Percentiles rank a stretch among this genome's conserved stretches.
phyloP scores from a whole-genome alignment of 1,140 invertebrate genomes.

The Lordiphosa clarofinis region DNA sequence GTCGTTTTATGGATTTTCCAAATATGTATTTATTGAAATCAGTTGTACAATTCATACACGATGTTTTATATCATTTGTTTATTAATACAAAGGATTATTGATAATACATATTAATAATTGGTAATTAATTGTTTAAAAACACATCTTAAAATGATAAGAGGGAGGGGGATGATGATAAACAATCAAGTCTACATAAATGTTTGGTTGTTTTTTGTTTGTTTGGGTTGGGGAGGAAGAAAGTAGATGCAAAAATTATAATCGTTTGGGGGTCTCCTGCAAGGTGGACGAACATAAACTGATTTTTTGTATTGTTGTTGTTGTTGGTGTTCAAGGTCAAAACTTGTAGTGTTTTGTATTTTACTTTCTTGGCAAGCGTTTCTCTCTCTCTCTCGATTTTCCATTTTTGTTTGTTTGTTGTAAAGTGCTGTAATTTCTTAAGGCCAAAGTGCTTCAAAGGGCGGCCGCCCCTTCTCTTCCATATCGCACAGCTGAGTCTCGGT shows the following conservation, averaged over 20 bases:
- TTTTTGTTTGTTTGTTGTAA: slow-evolving; percentile 29
- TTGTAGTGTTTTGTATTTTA: slow-evolving; percentile 41
- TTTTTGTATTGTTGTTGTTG: slow-evolving; percentile 9
- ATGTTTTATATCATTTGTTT: slow-evolving; percentile 63
- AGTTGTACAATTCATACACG: slow-evolving; percentile 63
- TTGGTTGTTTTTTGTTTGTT: slow-evolving; percentile 2
- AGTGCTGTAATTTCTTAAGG: slow-evolving; percentile 33
- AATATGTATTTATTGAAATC: slow-evolving; percentile 69
- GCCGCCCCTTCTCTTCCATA: slow-evolving; percentile 34
- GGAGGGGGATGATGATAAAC: slow-evolving; percentile 29
- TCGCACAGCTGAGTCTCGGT: not conserved
- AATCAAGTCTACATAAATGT: slow-evolving; percentile 17
- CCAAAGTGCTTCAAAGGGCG: slow-evolving; percentile 45
- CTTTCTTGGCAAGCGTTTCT: slow-evolving; percentile 67
- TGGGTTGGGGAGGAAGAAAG: not conserved
- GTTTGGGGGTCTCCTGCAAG: not conserved
- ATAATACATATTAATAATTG: slow-evolving; percentile 74
- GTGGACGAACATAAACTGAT: not conserved
- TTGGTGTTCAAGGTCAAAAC: slow-evolving; percentile 54
- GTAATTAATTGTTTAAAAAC: slow-evolving; percentile 50
- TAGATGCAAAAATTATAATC: slow-evolving; percentile 12
- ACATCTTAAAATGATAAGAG: slow-evolving; percentile 64
- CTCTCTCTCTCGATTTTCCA: slow-evolving; percentile 27
- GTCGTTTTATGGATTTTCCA: slow-evolving; percentile 42
- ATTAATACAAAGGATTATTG: slow-evolving; percentile 75